Evolutionary conservation across 2,888 invertebrate genomes (phyloP), one percentile per base, ranked within the genome.

Genomic region (Aproaerema taeniolella): DNA sequence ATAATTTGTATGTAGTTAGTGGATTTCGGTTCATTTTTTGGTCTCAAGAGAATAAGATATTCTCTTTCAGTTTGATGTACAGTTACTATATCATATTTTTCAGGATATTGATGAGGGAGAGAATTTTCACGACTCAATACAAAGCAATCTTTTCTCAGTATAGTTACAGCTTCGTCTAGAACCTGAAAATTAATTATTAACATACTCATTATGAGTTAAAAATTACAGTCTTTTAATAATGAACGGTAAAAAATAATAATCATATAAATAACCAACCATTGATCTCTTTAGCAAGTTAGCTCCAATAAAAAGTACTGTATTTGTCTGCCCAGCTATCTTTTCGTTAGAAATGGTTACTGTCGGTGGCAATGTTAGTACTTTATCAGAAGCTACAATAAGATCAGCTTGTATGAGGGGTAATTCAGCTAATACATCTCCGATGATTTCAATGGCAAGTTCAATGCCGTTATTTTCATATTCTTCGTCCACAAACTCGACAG

Each of bases 341-440:
- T 89, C 91, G 38, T 92, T 90, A 46, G 90, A 89, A 0, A 91
- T 76, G 2, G 85, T 87, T 1, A 93, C 77, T 17, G 79, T 69
- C 0, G 73, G 50, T 0, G 88, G 80, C 50, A 90, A 61, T 29
- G 86, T 74, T n/a, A 81, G 51, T 1, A 87, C 59, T 1, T 88
- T 81, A 31, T 88, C 87, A 12, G 81, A 75, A 45, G 92, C 61
- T 0, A 93, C 67, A 34, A 88, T 74, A 1, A 92, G 76, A 33
- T 93, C 91, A 0, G 92, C 89, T 52, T 92, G 91, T 2, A 93
- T 86, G 7, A 93, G 63, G 0, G 94, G 93, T 28, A 92, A 65
- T 53, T 94, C 92, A 32, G 88, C 90, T 0, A 94, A 76, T 0
- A 90, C 74, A 1, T 90, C 87, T 6, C 79, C 68, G 5, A 95